Evolutionary conservation across 2,888 invertebrate genomes (phyloP), one percentile per base, ranked within the genome.

Genomic region (Amphipyra tragopoginis): DNA sequence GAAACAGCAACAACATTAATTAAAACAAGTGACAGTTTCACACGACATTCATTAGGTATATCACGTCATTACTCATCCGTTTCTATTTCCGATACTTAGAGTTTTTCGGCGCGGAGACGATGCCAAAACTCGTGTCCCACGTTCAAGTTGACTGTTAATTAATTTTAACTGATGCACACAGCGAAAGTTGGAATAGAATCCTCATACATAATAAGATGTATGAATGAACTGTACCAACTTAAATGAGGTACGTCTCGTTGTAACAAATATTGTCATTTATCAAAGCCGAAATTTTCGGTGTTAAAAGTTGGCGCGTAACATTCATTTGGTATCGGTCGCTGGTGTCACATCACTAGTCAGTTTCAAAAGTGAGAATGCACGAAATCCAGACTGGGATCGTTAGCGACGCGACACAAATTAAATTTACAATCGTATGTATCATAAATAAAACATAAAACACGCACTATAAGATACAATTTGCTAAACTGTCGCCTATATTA

Each of bases 71-170:
- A 93, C 74, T 93, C 92, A 92, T 88, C 67, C 75, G 85, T 79
- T 88, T 89, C 93, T 94, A 93, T 93, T 93, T 92, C 88, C 89
- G 87, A 91, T 91, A 86, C 85, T 84, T 85, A 81, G 86, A 91
- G 88, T 92, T 93, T 93, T 93, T 92, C 88, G 86, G 79, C 36
- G 56, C 66, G 65, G 72, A 77, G 74, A 72, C 76, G 86, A 83
- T 89, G 92, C 92, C 93, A 92, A 92, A 92, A 90, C 83, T 82
- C 82, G 52, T 88, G 88, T 90, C 86, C 72, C 84, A 79, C 84
- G 86, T 82, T 82, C 74, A 70, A 77, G 63, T 77, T 79, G 86
- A 82, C 82, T 81, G 87, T 90, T 92, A 90, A 93, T 93, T 93
- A 93, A 93, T 93, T 87, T 89, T 71, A 83, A 89, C 77, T 87